Evolutionary conservation across 2,888 invertebrate genomes (phyloP), one percentile per base, ranked within the genome.

Genomic region (Copidosoma aretas): DNA sequence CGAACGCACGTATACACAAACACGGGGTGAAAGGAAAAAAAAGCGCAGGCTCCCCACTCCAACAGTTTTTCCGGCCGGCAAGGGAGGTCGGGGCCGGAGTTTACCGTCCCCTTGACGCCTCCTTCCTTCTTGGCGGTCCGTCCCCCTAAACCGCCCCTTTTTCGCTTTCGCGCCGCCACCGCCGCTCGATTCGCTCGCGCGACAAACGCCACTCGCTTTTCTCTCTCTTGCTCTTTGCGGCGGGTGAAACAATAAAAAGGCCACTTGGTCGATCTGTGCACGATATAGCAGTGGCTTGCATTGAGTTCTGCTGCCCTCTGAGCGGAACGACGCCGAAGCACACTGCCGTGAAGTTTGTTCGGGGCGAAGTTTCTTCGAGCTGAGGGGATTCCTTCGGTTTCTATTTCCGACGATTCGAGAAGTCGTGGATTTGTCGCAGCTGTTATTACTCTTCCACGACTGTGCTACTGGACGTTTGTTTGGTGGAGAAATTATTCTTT

Each of bases 221-320:
- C 32, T 32, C 32, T 32, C 8, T 46, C 43, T 46, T 3, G 4
- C 43, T 46, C 32, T 8, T 32, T 32, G 57, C 12, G 59, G 21
- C 57, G 81, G 79, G 80, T 79, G 81, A 46, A 82, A 81, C 82
- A 81, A 80, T 79, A 80, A 77, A 79, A 78, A 43, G 32, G 62
- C 63, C 46, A 64, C 59, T 70, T 52, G 69, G 24, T 67, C 68
- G 64, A 67, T 67, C 58, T 51, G 64, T 58, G 64, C n/a, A n/a
- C n/a, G n/a, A n/a, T n/a, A n/a, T n/a, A n/a, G n/a, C n/a, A n/a
- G 49, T 24, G 64, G 67, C 60, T 67, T 49, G 43, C 43, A 46
- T 46, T 63, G 70, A 64, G 66, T 46, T 66, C 62, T 71, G 71
- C 71, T 71, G 71, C 71, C 71, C 68, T 69, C 71, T 71, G 67